Evolutionary conservation across 2,797 vertebrate genomes (phyloP), one percentile per base, ranked within the genome.

Genomic region (Iguana delicatissima): DNA sequence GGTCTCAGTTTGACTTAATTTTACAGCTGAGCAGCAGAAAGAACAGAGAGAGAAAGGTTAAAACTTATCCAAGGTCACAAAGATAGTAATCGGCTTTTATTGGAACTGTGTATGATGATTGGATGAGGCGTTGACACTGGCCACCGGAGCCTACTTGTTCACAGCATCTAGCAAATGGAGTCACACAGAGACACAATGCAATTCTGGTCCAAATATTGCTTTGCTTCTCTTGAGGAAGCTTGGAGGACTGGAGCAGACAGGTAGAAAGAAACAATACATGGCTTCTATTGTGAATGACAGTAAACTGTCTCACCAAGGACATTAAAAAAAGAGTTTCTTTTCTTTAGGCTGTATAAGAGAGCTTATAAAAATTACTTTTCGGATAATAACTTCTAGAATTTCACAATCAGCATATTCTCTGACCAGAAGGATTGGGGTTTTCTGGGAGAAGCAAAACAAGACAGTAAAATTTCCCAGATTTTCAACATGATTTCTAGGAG

Each of bases 1-100:
- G 77, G 38, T 94, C 92, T 89, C 94, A 82, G 94, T 96, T 96
- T 94, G 92, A 94, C 95, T 96, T 95, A 95, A 97, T 97, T 97
- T 96, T 96, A 92, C 94, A 96, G 91, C 87, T 96, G 91, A 96
- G 59, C 69, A 95, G 42, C 76, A 95, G 94, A 80, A 90, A 0
- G 0, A 95, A 93, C 24, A 91, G 59, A 38, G 85, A 79, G 91
- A 88, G 88, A 94, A 91, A 89, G 93, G 86, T 94, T 94, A 52
- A 69, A 84, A 95, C 89, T 95, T 93, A 89, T 42, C 92, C 93
- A 97, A 96, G 96, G 96, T 97, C 95, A 97, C 22, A 38, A 67
- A 91, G 87, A 86, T 79, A 94, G 76, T 59, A 92, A 90, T 95
- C 72, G 94, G 50, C 91, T 85, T 95, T 95, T 52, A 95, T 95